Base-by-base conservation (phyloP, 2,797 vertebrate species). In the Loriculus beryllinus region DNA sequence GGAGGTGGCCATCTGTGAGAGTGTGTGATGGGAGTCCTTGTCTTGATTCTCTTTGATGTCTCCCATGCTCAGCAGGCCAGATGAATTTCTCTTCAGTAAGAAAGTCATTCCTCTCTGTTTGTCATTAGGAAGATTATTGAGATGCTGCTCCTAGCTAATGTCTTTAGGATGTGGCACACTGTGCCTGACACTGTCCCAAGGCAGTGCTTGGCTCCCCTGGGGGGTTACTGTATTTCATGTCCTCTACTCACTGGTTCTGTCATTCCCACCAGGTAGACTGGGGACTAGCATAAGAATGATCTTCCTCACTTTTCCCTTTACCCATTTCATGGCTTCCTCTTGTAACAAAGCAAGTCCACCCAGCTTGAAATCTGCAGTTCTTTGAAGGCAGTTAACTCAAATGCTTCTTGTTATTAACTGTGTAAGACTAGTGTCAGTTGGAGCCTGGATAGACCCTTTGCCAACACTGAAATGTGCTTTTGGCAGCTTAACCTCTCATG, bases 181-280 rank as follows among this genome's bases (percentile, higher is more conserved):
- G 12, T 74, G 40, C 35, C 48, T 26, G 52, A 12, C 15, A 6
- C 31, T 35, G 35, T 63, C 63, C 71, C 52, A 14, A 3, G 1
- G 2, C 18, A 9, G 42, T 1, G 5, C 75, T 74, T 1, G 1
- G 29, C 51, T 65, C 0, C 0, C 7, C 39, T 16, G n/a, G 9
- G n/a, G 40, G 10, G 22, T 71, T 19, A 4, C 59, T 48, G 22
- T 52, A 4, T 31, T 57, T 45, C 33, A 7, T 51, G 1, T 35
- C 16, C 40, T 33, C 29, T 40, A 26, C 26, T 28, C 8, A 11
- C 2, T 6, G 15, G 3, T 3, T 29, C 31, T 67, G 21, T 45
- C 5, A 0, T 54, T 75, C 21, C 14, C 31, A 21, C n/a, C 19
- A 21, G 10, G 33, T 52, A 23, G 10, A 4, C 13, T 81, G 43